phyloP scores from a whole-genome alignment of 2,888 invertebrate genomes.

The Meta bourneti region DNA sequence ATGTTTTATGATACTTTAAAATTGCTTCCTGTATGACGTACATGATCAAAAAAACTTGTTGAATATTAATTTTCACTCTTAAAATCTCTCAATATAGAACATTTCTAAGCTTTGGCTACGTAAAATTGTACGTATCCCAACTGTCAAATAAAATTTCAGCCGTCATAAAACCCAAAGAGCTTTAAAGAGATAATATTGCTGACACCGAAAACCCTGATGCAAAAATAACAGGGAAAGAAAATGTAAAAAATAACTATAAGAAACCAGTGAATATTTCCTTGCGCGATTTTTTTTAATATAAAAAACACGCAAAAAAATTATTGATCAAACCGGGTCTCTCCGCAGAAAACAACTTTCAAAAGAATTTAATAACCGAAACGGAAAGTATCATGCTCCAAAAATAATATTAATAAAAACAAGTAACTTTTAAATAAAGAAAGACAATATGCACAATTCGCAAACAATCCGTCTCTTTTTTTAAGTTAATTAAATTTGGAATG shows the following conservation, averaged over 20 bases:
- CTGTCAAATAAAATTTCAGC: background rate
- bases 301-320: background rate
- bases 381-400: background rate
- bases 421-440: background rate
- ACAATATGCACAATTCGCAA: background rate
- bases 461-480: background rate
- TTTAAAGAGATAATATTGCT: background rate
- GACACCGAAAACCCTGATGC: background rate
- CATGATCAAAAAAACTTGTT: too few relatives aligned
- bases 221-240: too few relatives aligned
- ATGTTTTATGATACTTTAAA: too few relatives aligned
- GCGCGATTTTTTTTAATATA: background rate
- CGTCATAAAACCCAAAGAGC: background rate
- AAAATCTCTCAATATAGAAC: too few relatives aligned
- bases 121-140: background rate
- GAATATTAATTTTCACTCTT: too few relatives aligned
- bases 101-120: too few relatives aligned
- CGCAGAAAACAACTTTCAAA: background rate
- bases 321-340: background rate
- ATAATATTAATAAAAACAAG: background rate
- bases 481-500: background rate
- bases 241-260: background rate
- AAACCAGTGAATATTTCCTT: background rate
- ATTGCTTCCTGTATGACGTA: too few relatives aligned
- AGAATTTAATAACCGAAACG: constrained; percentile 1